Conservation (phyloP, 2,113 vertebrate species). For the Chamaea fasciata region DNA sequence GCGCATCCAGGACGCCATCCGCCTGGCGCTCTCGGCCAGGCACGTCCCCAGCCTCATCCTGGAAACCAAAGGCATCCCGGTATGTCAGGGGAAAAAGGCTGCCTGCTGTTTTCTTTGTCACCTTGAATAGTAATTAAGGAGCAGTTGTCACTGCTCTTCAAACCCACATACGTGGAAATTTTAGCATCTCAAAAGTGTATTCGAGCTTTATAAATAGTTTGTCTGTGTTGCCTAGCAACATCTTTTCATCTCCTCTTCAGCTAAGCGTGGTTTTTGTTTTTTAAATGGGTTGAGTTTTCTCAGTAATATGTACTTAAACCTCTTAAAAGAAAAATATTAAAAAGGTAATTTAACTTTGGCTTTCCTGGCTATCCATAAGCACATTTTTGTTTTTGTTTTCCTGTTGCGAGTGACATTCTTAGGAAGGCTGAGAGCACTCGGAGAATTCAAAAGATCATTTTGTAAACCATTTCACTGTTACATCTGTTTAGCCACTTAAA, state of each 20-base stretch:
- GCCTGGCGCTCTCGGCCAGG: conserved; percentile 84
- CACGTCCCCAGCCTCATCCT: conserved; percentile 90
- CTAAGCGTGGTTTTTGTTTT: background rate
- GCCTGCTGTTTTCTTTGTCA: conserved; percentile 30
- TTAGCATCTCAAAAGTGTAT: conserved; percentile 35
- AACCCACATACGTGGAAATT: conserved; percentile 18
- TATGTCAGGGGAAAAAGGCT: conserved; percentile 58
- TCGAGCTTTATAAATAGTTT: conserved; percentile 58
- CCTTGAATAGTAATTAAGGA: conserved; percentile 57
- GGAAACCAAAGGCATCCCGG: conserved; percentile 91
- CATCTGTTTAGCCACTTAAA: background rate
- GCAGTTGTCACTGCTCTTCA: conserved; percentile 37
- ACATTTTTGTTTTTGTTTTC: background rate
- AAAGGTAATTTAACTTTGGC: background rate
- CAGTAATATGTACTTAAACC: background rate
- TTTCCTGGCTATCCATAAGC: background rate
- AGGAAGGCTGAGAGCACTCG: background rate
- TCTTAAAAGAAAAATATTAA: background rate
- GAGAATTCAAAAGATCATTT: background rate
- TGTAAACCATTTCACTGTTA: background rate
- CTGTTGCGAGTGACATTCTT: background rate
- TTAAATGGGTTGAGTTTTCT: background rate
- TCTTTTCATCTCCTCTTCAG: background rate
- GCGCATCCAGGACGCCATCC: conserved; percentile 80
- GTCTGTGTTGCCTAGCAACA: conserved; percentile 46